Base-by-base conservation (phyloP, 2,113 vertebrate genomes). In the Pomatorhinus ruficollis region DNA sequence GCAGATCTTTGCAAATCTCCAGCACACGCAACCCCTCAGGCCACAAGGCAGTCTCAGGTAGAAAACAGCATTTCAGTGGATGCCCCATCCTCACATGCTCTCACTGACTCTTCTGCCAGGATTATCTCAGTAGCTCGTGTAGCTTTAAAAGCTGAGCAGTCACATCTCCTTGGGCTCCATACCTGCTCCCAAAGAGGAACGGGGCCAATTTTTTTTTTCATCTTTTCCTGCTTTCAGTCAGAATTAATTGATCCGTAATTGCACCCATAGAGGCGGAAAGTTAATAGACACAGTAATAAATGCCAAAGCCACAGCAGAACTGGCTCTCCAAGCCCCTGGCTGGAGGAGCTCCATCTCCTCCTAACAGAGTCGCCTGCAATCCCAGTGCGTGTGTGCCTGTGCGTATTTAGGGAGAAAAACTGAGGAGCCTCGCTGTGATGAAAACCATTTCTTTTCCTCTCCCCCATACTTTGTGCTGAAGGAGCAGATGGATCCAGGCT, bases 401-500 rank as follows among this genome's bases (percentile, higher is more conserved):
- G 79, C 56, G 40, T 80, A 90, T 83, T 90, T 83, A 83, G 79
- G 83, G 78, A 96, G 94, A 74, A 91, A 95, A 96, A 66, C 69
- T 2, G 7, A 93, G 90, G 87, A 93, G 93, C 68, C 79, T 94
- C 3, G 1, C 54, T 79, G 30, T 42, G 93, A 93, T 93, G 93
- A 64, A 89, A 96, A 87, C 77, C 6, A 92, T 96, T 95, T 93
- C 90, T 96, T 91, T 88, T 49, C 70, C 90, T 95, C 96, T 94
- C 96, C 95, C 92, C 94, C 96, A 94, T 90, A 96, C 93, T 96
- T 90, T 94, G 92, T 89, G 94, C 95, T 94, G 15, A 56, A 44
- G 93, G 86, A 97, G 95, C 96, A 97, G 96, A 97, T 97, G 96
- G 96, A 97, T 97, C 84, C 94, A 96, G 92, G 95, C 92, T 96